Conservation (phyloP, 2,888 invertebrate genomes). For the Parochlus steinenii region DNA sequence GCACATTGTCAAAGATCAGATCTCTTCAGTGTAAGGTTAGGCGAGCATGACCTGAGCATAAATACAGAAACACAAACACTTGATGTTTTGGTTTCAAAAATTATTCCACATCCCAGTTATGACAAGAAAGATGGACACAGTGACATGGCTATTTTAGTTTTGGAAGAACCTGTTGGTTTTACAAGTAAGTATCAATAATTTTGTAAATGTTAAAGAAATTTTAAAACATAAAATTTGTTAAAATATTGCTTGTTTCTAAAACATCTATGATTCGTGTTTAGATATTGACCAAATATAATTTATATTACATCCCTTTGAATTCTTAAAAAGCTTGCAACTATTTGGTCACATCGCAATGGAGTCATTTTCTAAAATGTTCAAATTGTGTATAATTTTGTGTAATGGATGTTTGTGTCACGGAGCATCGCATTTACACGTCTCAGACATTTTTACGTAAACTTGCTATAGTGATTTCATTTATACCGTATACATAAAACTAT, state of each 20-base stretch:
- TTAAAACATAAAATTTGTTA: background rate
- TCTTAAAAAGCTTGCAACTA: no score
- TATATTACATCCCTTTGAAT: no score
- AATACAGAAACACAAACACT: conserved; percentile 38
- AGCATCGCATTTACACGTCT: background rate
- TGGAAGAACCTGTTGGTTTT: conserved; percentile 38
- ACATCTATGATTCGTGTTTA: no score
- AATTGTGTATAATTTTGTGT: no score
- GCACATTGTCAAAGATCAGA: conserved; percentile 57
- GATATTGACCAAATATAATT: no score
- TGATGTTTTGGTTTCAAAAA: conserved; percentile 41
- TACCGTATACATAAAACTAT: background rate
- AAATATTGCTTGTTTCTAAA: background rate
- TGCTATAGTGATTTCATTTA: background rate
- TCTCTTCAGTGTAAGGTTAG: conserved; percentile 58
- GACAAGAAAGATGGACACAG: conserved; percentile 41
- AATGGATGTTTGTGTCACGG: background rate
- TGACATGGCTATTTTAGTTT: conserved; percentile 61
- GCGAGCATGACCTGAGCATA: conserved; percentile 54
- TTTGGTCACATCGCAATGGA: no score
- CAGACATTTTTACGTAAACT: background rate
- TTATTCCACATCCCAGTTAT: conserved; percentile 46
- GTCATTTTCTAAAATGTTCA: no score
- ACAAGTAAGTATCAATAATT: conserved; percentile 31
- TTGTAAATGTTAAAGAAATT: background rate